Evolutionary conservation across 2,888 invertebrate species (phyloP).

Genomic region (Agapostemon virescens): DNA sequence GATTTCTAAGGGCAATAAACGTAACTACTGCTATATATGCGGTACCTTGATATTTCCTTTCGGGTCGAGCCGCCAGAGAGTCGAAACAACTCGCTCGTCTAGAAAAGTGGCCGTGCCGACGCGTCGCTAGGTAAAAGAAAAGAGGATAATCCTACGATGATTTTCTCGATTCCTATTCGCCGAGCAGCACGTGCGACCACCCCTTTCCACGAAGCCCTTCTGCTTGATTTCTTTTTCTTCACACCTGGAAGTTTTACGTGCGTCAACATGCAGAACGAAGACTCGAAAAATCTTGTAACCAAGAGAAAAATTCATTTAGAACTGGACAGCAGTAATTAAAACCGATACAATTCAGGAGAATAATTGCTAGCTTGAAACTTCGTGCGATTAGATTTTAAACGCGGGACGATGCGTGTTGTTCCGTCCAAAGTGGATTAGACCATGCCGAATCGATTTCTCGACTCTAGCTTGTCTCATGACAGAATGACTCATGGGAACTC

Average conservation of each 20-base stretch:
- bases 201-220: neutral
- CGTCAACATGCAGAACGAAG: neutral
- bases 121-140: slow-evolving; percentile 29
- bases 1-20: slow-evolving; percentile 55
- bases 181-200: slow-evolving; percentile 38
- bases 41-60: slow-evolving; percentile 53
- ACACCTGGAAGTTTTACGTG: slow-evolving; percentile 36
- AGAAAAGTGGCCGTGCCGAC: slow-evolving; percentile 26
- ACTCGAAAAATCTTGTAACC: neutral
- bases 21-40: slow-evolving; percentile 32
- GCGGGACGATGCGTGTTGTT: slow-evolving; percentile 21
- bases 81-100: slow-evolving; percentile 25
- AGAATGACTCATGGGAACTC: slow-evolving; percentile 49
- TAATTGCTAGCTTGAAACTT: neutral
- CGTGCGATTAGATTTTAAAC: slow-evolving; percentile 24
- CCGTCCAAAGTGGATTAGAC: slow-evolving; percentile 39
- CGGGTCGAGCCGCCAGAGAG: slow-evolving; percentile 23
- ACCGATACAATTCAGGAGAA: neutral
- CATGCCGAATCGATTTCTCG: slow-evolving; percentile 50
- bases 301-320: neutral
- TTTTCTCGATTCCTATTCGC: slow-evolving; percentile 37
- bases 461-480: slow-evolving; percentile 27
- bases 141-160: slow-evolving; percentile 40
- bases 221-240: neutral
- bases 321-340: neutral